phyloP scores from a whole-genome alignment of 2,113 vertebrate genomes.

The Erythrolamprus reginae region DNA sequence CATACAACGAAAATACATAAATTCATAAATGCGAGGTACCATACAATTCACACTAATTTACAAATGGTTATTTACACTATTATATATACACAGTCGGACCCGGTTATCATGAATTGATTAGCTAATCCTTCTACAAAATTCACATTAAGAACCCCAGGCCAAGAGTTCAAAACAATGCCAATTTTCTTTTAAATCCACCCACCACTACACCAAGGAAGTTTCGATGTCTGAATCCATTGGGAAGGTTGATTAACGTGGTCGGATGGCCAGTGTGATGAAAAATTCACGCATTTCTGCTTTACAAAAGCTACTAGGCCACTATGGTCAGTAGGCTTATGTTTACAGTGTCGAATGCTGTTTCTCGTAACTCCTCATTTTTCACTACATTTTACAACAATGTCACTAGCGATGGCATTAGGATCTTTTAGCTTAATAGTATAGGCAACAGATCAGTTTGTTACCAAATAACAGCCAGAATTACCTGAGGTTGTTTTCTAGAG shows the following conservation, averaged over 20 bases:
- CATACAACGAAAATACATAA: slow-evolving; percentile 64
- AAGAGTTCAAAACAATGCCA: neutral
- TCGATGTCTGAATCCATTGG: slow-evolving; percentile 32
- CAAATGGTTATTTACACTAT: slow-evolving; percentile 76
- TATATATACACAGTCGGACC: slow-evolving; percentile 75
- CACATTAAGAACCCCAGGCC: slow-evolving; percentile 20
- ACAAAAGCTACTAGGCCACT: slow-evolving; percentile 76
- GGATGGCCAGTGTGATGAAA: slow-evolving; percentile 55
- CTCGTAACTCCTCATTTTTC: slow-evolving; percentile 66
- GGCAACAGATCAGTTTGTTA: slow-evolving; percentile 67
- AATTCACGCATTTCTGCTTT: slow-evolving; percentile 65
- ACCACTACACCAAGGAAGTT: slow-evolving; percentile 11
- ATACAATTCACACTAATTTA: slow-evolving; percentile 75
- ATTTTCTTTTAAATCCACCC: neutral
- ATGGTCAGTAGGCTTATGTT: slow-evolving; percentile 69
- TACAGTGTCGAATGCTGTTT: slow-evolving; percentile 62
- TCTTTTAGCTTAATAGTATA: slow-evolving; percentile 60
- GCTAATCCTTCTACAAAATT: slow-evolving; percentile 25
- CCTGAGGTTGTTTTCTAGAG: slow-evolving; percentile 56
- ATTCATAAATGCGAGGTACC: slow-evolving; percentile 67
- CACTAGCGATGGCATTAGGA: slow-evolving; percentile 64
- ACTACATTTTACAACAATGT: slow-evolving; percentile 62
- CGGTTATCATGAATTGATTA: slow-evolving; percentile 48
- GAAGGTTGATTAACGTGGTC: slow-evolving; percentile 56
- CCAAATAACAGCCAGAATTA: slow-evolving; percentile 64